Evolutionary conservation across 2,888 invertebrate genomes (phyloP).

Genomic region (Schrankia costaestrigalis): DNA sequence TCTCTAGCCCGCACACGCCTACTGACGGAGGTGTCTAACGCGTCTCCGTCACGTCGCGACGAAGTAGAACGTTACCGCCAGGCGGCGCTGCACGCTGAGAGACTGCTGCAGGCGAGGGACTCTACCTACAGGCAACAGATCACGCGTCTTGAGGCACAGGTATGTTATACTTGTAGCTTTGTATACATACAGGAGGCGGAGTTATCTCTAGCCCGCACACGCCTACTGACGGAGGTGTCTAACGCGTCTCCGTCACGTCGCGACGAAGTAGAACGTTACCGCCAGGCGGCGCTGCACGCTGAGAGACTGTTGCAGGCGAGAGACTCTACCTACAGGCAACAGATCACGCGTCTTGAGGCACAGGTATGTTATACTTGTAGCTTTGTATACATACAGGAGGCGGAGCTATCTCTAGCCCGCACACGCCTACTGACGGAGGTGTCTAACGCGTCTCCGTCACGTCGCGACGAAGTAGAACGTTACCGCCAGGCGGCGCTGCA

Average conservation of each 20-base stretch:
- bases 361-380: no score
- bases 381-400: no score
- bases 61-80: slow-evolving; percentile 92
- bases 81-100: slow-evolving; percentile 93
- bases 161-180: no score
- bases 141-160: slow-evolving; percentile 93
- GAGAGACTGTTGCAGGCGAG: slow-evolving; percentile 93
- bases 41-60: slow-evolving; percentile 77
- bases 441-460: slow-evolving; percentile 73
- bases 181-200: slow-evolving; percentile 84
- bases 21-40: slow-evolving; percentile 54
- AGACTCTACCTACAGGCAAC: slow-evolving; percentile 93
- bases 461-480: slow-evolving; percentile 86
- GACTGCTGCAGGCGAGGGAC: slow-evolving; percentile 92
- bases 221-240: slow-evolving; percentile 63
- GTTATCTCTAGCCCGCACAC: slow-evolving; percentile 79
- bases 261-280: slow-evolving; percentile 89
- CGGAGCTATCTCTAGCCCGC: slow-evolving; percentile 84
- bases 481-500: slow-evolving; percentile 93
- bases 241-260: slow-evolving; percentile 77
- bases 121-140: slow-evolving; percentile 94
- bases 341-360: slow-evolving; percentile 92
- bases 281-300: slow-evolving; percentile 93
- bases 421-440: slow-evolving; percentile 71
- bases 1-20: slow-evolving; percentile 77